Evolutionary conservation across 2,113 vertebrate species (phyloP), one percentile per base, ranked within the genome.

Genomic region (Laticauda laticaudata): DNA sequence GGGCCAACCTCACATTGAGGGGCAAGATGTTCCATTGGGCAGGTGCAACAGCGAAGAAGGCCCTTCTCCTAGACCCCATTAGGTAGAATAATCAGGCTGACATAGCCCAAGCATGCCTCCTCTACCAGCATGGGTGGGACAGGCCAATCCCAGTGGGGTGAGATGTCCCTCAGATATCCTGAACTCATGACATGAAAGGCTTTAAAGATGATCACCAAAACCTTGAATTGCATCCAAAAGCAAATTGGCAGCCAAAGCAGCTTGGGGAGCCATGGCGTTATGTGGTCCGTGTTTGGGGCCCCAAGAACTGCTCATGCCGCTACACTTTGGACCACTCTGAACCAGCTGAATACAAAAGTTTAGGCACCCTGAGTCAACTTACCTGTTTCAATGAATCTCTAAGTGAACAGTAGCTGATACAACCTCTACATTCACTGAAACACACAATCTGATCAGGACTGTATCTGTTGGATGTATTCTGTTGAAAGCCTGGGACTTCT

Each of bases 381-480:
- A 39, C 18, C 7, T 21, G 6, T 81, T 81, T 81, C 69, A 81
- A 9, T 39, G 34, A 81, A 81, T 81, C 69, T 39, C 69, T 43
- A 75, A 75, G 64, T 34, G 12, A 75, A 75, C 64, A 75, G 64
- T 34, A 75, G 64, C 64, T 75, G 64, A 75, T 11, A 75, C 34
- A 81, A 81, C 1, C 75, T 81, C 75, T 81, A 20, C n/a, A 43
- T 81, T 81, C 75, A 81, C 18, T 81, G 75, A 81, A 81, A 43
- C 7, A 43, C 3, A 43, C 34, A 43, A 43, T 81, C 34, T 43
- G 18, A 43, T 21, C 34, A 43, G 34, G 34, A 48, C 48, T 48
- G 7, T 81, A 7, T 6, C 10, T 0, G 0, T 54, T 69, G n/a
- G n/a, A 21, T 0, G 0, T 81, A 3, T 0, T 0, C 9, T 91